These are phyloP conservation scores for Heliangelus exortis DNA, from an alignment of 2,797 vertebrate species.

Conservation along the genomic window DNA sequence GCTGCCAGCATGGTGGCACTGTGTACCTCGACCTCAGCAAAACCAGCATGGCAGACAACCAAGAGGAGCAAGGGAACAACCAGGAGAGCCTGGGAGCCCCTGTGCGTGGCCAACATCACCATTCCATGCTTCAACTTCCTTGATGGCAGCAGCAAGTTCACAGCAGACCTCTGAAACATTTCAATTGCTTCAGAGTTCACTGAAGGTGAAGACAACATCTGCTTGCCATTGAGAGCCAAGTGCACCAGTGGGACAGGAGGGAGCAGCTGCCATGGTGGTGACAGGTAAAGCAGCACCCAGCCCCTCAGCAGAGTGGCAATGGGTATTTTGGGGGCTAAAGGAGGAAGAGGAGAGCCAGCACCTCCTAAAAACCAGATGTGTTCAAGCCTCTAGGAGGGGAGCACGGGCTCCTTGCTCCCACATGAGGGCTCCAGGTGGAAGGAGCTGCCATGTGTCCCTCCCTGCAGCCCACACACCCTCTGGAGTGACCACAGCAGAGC, in stretches of 20 bases:
- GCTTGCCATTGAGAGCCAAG: no score
- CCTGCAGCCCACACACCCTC: accelerated
- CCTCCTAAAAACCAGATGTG: background rate
- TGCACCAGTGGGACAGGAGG: accelerated
- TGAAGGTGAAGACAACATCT: no score
- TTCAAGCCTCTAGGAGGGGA: background rate
- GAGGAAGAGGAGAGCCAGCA: background rate
- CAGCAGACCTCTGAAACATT: no score
- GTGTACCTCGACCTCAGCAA: background rate
- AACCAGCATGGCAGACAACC: accelerated
- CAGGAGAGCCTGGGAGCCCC: accelerated
- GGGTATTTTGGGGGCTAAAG: background rate
- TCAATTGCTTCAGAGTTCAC: no score
- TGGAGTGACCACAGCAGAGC: background rate
- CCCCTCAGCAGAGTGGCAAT: background rate
- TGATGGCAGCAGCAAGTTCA: no score
- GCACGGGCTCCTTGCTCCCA: background rate
- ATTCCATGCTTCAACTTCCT: background rate
- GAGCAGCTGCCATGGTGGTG: accelerated
- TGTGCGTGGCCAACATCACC: accelerated
- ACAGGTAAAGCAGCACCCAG: background rate
- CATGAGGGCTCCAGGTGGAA: background rate
- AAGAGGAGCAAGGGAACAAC: background rate
- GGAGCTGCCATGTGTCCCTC: background rate
- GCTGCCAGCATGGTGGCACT: accelerated